phyloP scores from a whole-genome alignment of 2,888 invertebrate species.

The Brassicogethes aeneus region DNA sequence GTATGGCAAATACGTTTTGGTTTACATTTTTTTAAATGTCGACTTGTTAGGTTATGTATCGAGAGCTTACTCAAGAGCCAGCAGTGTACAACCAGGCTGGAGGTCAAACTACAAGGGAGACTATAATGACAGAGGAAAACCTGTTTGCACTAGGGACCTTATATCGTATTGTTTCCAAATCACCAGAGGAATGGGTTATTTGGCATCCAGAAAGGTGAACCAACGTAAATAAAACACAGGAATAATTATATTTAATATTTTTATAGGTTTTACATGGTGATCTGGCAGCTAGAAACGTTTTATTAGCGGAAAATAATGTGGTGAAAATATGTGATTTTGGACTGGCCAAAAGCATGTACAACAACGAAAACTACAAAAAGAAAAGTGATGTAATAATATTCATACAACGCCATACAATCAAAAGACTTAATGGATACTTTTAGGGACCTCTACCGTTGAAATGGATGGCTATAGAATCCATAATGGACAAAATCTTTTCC shows the following conservation, averaged over 20 bases:
- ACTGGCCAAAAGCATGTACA: constrained; percentile 83
- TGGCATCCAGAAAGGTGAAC: constrained; percentile 70
- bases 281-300: constrained; percentile 83
- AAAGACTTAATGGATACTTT: no score
- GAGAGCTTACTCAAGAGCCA: constrained; percentile 39
- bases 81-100: constrained; percentile 60
- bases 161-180: constrained; percentile 88
- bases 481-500: constrained; percentile 81
- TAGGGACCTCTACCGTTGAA: constrained; percentile 84
- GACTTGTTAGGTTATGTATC: background rate
- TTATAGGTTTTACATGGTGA: constrained; percentile 74
- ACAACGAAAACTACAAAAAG: constrained; percentile 84
- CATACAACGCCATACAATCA: no score
- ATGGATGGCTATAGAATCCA: constrained; percentile 91
- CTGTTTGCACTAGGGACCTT: constrained; percentile 71
- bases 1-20: constrained; percentile 23
- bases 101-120: constrained; percentile 68
- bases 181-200: constrained; percentile 88
- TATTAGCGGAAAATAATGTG: constrained; percentile 80
- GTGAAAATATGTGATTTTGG: constrained; percentile 98
- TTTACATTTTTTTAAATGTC: no score
- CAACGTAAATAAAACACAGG: no score
- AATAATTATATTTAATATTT: constrained; percentile 4
- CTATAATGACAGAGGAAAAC: constrained; percentile 55
- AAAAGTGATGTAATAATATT: constrained; percentile 70